Conservation (phyloP, 1,140 invertebrate genomes). For the Eupeodes corollae region DNA sequence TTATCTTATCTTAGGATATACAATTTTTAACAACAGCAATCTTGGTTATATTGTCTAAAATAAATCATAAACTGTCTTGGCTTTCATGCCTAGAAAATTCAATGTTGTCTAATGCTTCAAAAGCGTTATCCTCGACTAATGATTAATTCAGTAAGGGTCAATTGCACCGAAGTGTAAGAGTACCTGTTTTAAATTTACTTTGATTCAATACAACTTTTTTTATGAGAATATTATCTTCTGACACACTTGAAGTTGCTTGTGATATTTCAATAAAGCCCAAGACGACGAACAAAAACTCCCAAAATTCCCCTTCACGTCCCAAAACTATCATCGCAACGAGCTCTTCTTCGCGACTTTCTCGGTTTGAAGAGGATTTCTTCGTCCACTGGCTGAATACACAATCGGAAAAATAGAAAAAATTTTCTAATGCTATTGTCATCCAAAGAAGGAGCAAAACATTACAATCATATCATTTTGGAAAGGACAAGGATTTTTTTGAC, state of each 20-base stretch:
- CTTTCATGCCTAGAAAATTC: too few species aligned
- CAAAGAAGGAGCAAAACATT: slow-evolving; percentile 20
- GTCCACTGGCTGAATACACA: slow-evolving; percentile 15
- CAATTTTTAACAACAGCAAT: too few species aligned
- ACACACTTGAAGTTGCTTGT: slow-evolving; percentile 14
- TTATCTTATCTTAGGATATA: too few species aligned
- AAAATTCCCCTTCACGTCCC: slow-evolving; percentile 36
- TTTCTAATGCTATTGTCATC: slow-evolving; percentile 22
- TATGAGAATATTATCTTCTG: slow-evolving; percentile 9
- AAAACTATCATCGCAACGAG: slow-evolving; percentile 16
- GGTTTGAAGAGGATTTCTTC: slow-evolving; percentile 27
- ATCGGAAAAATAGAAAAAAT: slow-evolving; percentile 10
- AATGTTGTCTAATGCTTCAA: too few species aligned
- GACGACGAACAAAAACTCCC: slow-evolving; percentile 19
- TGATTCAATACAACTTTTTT: too few species aligned
- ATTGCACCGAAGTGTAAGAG: too few species aligned
- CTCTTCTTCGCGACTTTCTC: slow-evolving; percentile 33
- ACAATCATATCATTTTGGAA: slow-evolving; percentile 21
- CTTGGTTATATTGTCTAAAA: too few species aligned
- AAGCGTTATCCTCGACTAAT: too few species aligned
- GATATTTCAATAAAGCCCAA: slow-evolving; percentile 8
- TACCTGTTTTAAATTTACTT: too few species aligned
- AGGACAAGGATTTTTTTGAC: slow-evolving; percentile 42
- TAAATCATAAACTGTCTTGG: too few species aligned
- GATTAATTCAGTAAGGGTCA: too few species aligned